Evolutionary conservation across 2,797 vertebrate genomes (phyloP).

Genomic region (Anisognathus igniventris): DNA sequence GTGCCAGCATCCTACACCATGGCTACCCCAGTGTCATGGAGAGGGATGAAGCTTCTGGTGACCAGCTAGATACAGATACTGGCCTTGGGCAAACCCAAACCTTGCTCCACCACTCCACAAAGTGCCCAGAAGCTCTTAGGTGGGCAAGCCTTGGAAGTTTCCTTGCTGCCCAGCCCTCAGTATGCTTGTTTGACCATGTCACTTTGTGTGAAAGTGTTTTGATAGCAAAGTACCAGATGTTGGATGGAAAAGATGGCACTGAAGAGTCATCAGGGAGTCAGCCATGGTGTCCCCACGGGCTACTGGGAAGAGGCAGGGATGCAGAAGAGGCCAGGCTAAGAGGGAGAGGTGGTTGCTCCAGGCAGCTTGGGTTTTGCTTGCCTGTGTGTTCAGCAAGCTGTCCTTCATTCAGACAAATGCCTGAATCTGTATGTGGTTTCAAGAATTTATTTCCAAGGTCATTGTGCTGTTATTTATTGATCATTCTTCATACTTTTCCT

Average conservation of each 20-base stretch:
- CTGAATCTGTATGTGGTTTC: not conserved
- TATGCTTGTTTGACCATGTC: not conserved
- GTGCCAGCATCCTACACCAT: not conserved
- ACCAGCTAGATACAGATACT: not conserved
- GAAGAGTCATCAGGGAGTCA: not conserved
- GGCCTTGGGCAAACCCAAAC: not conserved
- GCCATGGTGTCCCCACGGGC: fast-evolving
- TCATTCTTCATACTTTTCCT: not conserved
- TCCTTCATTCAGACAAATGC: not conserved
- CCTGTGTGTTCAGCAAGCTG: not conserved
- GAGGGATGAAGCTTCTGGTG: not conserved
- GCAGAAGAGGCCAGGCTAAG: not conserved
- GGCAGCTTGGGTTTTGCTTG: not conserved
- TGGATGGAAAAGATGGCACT: fast-evolving
- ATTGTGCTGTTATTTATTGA: not conserved
- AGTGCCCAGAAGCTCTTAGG: not conserved
- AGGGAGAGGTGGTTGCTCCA: not conserved
- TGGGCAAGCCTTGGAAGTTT: not conserved
- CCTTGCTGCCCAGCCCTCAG: not conserved
- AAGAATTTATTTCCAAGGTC: not conserved
- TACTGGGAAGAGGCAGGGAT: not conserved
- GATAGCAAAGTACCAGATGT: not conserved
- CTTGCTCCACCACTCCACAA: not conserved
- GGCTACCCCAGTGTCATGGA: fast-evolving
- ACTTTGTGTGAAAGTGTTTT: not conserved